Evolutionary conservation across 2,113 vertebrate genomes (phyloP).

Genomic region (Chrysochloris asiatica): DNA sequence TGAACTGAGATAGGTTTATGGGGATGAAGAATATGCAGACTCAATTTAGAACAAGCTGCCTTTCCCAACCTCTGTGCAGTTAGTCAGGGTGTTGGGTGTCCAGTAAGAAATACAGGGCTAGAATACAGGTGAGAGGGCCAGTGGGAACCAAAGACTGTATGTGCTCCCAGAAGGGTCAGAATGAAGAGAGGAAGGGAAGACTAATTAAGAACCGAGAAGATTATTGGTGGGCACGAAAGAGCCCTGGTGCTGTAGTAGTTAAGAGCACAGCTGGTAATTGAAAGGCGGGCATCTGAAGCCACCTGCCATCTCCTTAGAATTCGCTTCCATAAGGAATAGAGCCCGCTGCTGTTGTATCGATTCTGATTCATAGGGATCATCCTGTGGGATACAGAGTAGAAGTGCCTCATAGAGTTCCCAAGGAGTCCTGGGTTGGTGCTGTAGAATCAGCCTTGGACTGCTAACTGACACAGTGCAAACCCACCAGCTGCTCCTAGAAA

Average conservation of each 20-base stretch:
- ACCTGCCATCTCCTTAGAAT: not conserved
- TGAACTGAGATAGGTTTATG: not conserved
- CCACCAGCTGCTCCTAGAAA: no score
- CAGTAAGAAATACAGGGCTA: not conserved
- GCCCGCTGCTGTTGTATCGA: not conserved
- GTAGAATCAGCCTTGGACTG: no score
- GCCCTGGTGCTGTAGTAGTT: not conserved
- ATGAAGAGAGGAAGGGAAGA: not conserved
- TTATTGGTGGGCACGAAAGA: not conserved
- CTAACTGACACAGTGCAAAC: no score
- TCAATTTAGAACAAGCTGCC: not conserved
- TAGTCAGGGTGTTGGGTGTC: not conserved
- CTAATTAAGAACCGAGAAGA: not conserved
- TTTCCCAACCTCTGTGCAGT: not conserved
- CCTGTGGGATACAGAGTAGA: no score
- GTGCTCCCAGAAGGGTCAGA: not conserved
- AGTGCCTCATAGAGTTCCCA: no score
- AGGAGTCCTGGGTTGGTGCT: no score
- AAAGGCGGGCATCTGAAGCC: not conserved
- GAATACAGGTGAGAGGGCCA: not conserved
- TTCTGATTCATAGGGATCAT: no score
- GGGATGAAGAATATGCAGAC: not conserved
- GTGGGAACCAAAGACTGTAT: not conserved
- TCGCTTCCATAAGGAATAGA: not conserved
- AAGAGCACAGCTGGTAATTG: not conserved